phyloP scores from a whole-genome alignment of 2,888 invertebrate genomes.

The Platycheirus albimanus region DNA sequence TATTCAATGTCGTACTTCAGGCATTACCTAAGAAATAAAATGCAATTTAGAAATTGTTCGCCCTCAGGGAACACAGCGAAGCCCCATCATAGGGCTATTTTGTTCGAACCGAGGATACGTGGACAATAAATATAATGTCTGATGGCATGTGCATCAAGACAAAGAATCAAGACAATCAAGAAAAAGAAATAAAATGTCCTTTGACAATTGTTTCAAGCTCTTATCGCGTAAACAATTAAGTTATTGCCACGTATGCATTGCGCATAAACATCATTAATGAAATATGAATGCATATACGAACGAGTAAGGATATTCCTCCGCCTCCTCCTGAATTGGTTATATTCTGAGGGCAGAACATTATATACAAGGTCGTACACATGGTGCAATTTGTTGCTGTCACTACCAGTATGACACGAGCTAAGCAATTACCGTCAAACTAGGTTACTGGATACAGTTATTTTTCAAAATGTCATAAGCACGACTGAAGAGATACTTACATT shows the following conservation, averaged over 20 bases:
- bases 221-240: neutral
- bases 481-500: neutral
- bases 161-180: neutral
- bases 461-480: neutral
- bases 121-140: too few relatives aligned
- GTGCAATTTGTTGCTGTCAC: constrained; percentile 39
- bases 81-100: too few relatives aligned
- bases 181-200: neutral
- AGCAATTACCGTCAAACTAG: constrained; percentile 59
- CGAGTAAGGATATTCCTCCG: too few relatives aligned
- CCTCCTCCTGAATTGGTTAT: neutral
- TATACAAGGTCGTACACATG: neutral
- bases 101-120: too few relatives aligned
- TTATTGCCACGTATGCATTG: neutral
- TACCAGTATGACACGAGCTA: constrained; percentile 27
- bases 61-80: too few relatives aligned
- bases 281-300: neutral
- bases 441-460: constrained; percentile 14
- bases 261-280: neutral
- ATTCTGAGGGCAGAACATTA: neutral
- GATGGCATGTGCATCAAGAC: too few relatives aligned
- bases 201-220: neutral
- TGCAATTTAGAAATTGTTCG: too few relatives aligned
- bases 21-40: too few relatives aligned
- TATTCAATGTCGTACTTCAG: too few relatives aligned